Conservation (phyloP, 2,113 vertebrate species). For the Epinephelus fuscoguttatus region DNA sequence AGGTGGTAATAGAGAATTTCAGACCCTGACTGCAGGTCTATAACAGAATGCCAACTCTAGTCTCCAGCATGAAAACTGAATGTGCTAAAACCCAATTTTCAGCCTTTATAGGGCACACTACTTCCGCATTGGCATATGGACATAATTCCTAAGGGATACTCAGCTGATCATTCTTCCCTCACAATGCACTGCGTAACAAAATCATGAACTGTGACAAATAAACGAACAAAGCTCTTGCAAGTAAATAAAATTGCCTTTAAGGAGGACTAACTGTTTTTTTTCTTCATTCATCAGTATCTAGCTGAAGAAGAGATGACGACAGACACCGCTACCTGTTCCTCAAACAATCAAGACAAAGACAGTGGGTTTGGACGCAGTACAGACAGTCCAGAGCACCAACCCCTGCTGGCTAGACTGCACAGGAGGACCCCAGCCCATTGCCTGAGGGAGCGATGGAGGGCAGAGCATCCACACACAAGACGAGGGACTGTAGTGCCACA, state of each 20-base stretch:
- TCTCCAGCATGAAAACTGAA: background rate
- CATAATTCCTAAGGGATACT: background rate
- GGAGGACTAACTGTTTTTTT: slow-evolving; percentile 5
- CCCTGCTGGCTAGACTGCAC: slow-evolving; percentile 79
- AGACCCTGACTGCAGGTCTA: background rate
- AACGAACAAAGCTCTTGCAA: background rate
- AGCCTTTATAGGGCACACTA: background rate
- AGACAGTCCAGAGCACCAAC: slow-evolving; percentile 91
- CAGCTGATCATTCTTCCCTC: background rate
- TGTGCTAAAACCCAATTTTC: background rate
- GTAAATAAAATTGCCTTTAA: background rate
- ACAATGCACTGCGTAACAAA: background rate
- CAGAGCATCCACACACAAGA: slow-evolving; percentile 75
- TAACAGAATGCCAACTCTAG: rapidly evolving
- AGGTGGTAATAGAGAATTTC: no score
- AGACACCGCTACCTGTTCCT: slow-evolving; percentile 93
- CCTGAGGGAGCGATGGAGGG: slow-evolving; percentile 79
- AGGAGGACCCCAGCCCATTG: slow-evolving; percentile 76
- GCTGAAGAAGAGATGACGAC: slow-evolving; percentile 91
- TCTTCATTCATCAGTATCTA: slow-evolving; percentile 48
- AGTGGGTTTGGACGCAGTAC: slow-evolving; percentile 90
- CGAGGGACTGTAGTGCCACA: slow-evolving; percentile 46
- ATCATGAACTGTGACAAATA: background rate
- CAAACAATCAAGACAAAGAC: slow-evolving; percentile 93
- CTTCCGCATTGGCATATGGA: background rate